Percentiles rank a stretch among this genome's conserved stretches.
Evolutionary conservation across 2,888 invertebrate genomes (phyloP).

Genomic region (Tipula confusa): DNA sequence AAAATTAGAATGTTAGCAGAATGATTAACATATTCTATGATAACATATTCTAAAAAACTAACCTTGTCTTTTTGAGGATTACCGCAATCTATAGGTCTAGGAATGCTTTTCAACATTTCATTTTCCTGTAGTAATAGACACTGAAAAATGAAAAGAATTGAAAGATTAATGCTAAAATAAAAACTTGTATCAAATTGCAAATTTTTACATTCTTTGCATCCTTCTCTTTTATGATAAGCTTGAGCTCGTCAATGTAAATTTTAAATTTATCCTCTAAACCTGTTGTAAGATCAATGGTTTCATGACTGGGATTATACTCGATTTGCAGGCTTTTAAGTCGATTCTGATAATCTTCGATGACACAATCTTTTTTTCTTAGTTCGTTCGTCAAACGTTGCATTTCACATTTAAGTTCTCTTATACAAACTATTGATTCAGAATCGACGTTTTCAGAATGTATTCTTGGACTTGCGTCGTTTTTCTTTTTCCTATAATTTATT

Average conservation of each 20-base stretch:
- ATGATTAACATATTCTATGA: too few relatives aligned
- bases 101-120: background rate
- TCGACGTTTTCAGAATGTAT: background rate
- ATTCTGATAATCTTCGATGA: background rate
- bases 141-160: background rate
- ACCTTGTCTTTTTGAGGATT: background rate
- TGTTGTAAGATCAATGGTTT: background rate
- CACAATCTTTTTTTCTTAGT: background rate
- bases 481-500: background rate
- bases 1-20: background rate
- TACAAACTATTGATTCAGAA: background rate
- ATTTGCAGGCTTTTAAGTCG: background rate
- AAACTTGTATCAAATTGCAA: background rate
- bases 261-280: background rate
- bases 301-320: background rate
- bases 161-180: background rate
- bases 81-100: background rate
- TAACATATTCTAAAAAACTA: background rate
- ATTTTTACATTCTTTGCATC: background rate
- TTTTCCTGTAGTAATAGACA: background rate
- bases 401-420: background rate
- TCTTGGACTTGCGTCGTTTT: background rate
- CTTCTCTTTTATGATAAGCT: background rate
- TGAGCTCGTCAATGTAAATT: background rate
- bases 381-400: background rate